Percentiles rank a stretch among this genome's conserved stretches.
phyloP scores from a whole-genome alignment of 2,888 invertebrate genomes.

The Falcaria lacertinaria region DNA sequence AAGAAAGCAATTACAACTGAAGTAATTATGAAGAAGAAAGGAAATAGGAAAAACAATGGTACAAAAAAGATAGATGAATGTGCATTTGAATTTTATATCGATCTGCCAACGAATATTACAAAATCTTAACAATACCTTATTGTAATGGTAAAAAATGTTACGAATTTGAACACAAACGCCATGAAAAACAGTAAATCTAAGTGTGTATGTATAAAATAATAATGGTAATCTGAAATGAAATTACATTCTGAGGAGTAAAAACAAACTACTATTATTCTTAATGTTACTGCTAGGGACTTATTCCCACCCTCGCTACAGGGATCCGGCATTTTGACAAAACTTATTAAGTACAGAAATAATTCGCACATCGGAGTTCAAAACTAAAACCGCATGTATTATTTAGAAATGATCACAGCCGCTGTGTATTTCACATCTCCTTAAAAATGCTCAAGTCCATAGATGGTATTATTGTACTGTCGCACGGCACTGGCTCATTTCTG shows the following conservation, averaged over 20 bases:
- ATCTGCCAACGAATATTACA: conserved; percentile 8
- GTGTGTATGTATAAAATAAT: no score
- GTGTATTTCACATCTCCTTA: conserved; percentile 53
- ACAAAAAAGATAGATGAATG: conserved; percentile 5
- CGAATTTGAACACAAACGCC: neutral
- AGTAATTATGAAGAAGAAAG: conserved; percentile 7
- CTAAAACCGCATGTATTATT: neutral
- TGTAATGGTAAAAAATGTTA: conserved; percentile 7
- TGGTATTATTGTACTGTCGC: conserved; percentile 80
- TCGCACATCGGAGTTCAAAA: neutral
- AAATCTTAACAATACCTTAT: neutral
- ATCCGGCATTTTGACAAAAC: neutral
- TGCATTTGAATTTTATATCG: conserved; percentile 25
- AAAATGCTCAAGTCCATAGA: conserved; percentile 82
- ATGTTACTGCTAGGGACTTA: neutral
- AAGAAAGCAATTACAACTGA: conserved; percentile 1
- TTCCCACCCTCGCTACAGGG: neutral
- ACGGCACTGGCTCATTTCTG: conserved; percentile 84
- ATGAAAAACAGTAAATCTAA: no score
- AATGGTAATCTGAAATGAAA: no score
- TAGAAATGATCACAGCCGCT: neutral
- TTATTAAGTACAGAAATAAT: neutral
- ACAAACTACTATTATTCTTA: no score
- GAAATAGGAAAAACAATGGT: conserved; percentile 7
- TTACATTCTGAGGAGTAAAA: no score